A percentile compares a stretch with the other conserved stretches of the same genome.
These are phyloP conservation scores for Agapostemon virescens DNA, from an alignment of 2,888 invertebrate genomes.

Conservation along the genomic window DNA sequence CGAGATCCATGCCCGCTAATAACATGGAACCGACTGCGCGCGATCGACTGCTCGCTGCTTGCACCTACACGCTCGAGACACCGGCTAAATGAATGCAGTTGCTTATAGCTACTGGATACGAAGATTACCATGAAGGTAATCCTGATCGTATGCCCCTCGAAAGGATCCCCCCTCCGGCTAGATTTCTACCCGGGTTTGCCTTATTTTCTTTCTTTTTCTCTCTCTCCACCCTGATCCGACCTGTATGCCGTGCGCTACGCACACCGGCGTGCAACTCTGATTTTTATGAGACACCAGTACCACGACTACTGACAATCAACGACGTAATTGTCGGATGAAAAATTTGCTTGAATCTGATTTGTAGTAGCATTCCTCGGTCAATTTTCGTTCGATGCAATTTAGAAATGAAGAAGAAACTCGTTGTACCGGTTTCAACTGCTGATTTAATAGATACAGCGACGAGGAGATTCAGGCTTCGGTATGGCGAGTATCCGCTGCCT, in stretches of 20 bases:
- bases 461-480: not conserved
- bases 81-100: constrained; percentile 58
- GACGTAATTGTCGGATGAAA: constrained; percentile 20
- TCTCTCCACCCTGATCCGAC: not conserved
- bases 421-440: constrained; percentile 18
- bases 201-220: not conserved
- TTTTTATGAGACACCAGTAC: constrained; percentile 16
- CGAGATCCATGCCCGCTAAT: constrained; percentile 50
- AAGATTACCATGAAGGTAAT: constrained; percentile 69
- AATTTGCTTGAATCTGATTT: constrained; percentile 13
- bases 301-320: not conserved
- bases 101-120: constrained; percentile 68
- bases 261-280: not conserved
- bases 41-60: constrained; percentile 55
- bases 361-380: constrained; percentile 9
- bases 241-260: not conserved
- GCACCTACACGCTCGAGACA: constrained; percentile 46
- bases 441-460: constrained; percentile 8
- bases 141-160: constrained; percentile 55
- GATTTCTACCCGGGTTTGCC: constrained; percentile 35
- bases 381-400: constrained; percentile 16
- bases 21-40: constrained; percentile 20
- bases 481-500: not conserved
- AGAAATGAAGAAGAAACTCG: constrained; percentile 14
- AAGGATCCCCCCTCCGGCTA: constrained; percentile 49